These are phyloP conservation scores for Nettapus auritus DNA, from an alignment of 2,113 vertebrate genomes.

Conservation along the genomic window DNA sequence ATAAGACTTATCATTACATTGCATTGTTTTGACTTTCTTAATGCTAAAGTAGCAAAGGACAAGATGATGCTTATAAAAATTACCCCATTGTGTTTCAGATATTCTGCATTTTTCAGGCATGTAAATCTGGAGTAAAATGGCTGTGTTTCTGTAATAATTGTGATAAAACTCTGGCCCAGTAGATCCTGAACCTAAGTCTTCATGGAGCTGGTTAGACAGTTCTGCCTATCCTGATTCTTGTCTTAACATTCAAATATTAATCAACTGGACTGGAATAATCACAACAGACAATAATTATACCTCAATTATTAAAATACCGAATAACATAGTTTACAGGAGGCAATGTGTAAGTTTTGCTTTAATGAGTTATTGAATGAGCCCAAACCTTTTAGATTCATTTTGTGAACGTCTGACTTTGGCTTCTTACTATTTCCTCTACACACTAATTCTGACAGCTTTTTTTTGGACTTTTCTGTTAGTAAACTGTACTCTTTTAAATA, in stretches of 20 bases:
- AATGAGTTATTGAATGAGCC: neutral
- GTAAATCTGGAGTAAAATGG: neutral
- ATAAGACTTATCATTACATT: neutral
- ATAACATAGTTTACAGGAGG: neutral
- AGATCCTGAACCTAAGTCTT: neutral
- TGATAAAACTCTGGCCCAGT: neutral
- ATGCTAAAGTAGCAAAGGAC: neutral
- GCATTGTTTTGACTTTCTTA: neutral
- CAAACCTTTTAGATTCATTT: neutral
- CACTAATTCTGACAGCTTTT: neutral
- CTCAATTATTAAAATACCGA: neutral
- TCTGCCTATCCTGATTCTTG: neutral
- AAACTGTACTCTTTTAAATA: neutral
- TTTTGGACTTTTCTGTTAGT: neutral
- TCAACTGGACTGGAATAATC: neutral
- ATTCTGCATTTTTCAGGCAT: neutral
- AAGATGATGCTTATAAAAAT: slow-evolving; percentile 9
- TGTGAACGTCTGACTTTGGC: neutral
- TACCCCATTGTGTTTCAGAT: neutral
- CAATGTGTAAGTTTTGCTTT: neutral
- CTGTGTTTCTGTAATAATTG: neutral
- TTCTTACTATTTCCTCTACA: neutral
- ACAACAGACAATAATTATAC: neutral
- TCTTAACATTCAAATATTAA: neutral
- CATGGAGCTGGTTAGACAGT: neutral